Conservation (phyloP, 2,888 invertebrate genomes). For the Lamproptera curius region DNA sequence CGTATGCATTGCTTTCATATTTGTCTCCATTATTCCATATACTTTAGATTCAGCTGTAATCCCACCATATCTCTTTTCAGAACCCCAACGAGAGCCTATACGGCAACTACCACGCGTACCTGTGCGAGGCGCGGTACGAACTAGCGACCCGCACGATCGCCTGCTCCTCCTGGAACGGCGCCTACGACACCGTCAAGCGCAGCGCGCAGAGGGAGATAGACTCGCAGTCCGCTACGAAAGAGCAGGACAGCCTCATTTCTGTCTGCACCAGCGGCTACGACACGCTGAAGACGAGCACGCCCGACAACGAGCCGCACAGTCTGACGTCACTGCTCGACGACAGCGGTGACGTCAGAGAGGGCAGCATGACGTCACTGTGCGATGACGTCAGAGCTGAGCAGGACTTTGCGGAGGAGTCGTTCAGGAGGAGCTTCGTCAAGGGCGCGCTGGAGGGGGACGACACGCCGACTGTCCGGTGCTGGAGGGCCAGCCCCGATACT, state of each 20-base stretch:
- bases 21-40: too few species aligned
- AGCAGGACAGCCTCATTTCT: conserved; percentile 67
- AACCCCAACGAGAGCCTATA: conserved; percentile 83
- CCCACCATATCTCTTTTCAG: too few species aligned
- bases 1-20: too few species aligned
- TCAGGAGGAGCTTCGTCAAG: conserved; percentile 64
- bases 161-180: conserved; percentile 87
- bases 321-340: conserved; percentile 54
- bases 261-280: conserved; percentile 67
- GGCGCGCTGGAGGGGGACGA: conserved; percentile 54
- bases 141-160: conserved; percentile 86
- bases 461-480: conserved; percentile 47
- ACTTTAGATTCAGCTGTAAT: too few species aligned
- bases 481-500: conserved; percentile 60
- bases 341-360: conserved; percentile 25
- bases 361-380: conserved; percentile 67
- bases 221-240: conserved; percentile 39
- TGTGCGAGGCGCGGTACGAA: conserved; percentile 89
- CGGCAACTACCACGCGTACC: conserved; percentile 90
- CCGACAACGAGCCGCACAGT: conserved; percentile 57
- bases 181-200: conserved; percentile 83
- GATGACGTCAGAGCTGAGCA: neutral
- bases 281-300: conserved; percentile 50
- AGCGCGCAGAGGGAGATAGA: conserved; percentile 54
- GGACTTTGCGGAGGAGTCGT: conserved; percentile 51